These are phyloP conservation scores for Caenorhabditis brenneri DNA, from an alignment of 1,140 invertebrate species.

Conservation along the genomic window DNA sequence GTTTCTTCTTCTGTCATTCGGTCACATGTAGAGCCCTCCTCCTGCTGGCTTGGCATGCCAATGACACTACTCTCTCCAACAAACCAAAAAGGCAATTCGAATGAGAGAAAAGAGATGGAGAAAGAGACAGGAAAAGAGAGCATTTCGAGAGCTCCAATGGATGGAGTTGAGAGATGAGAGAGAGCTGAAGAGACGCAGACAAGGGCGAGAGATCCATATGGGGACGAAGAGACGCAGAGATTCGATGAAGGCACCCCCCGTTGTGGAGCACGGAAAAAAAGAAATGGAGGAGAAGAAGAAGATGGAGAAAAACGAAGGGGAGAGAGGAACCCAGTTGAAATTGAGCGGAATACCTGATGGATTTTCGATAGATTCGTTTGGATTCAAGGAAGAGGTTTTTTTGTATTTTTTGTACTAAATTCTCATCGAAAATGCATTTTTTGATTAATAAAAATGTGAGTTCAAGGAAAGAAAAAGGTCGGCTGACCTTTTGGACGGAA, in stretches of 20 bases:
- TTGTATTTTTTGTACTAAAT: too few relatives aligned
- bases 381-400: too few relatives aligned
- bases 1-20: slow-evolving; percentile 20
- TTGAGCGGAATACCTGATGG: background rate
- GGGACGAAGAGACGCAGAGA: slow-evolving; percentile 24
- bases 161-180: too few relatives aligned
- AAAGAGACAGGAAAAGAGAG: background rate
- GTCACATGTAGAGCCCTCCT: background rate
- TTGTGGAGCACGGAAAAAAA: background rate
- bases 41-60: too few relatives aligned
- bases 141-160: slow-evolving; percentile 2
- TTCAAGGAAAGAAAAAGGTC: too few relatives aligned
- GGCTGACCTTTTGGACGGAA: too few relatives aligned
- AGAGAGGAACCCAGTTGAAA: too few relatives aligned
- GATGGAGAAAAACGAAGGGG: background rate
- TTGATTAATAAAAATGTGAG: too few relatives aligned
- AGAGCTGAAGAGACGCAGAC: background rate
- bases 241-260: background rate
- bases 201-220: too few relatives aligned
- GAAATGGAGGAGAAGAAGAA: background rate
- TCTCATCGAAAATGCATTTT: too few relatives aligned
- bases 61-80: slow-evolving; percentile 30
- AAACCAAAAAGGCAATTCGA: slow-evolving; percentile 38
- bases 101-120: slow-evolving; percentile 5
- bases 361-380: too few relatives aligned